Base-by-base conservation (phyloP, 2,113 vertebrate species). In the Speoplatyrhinus poulsoni region DNA sequence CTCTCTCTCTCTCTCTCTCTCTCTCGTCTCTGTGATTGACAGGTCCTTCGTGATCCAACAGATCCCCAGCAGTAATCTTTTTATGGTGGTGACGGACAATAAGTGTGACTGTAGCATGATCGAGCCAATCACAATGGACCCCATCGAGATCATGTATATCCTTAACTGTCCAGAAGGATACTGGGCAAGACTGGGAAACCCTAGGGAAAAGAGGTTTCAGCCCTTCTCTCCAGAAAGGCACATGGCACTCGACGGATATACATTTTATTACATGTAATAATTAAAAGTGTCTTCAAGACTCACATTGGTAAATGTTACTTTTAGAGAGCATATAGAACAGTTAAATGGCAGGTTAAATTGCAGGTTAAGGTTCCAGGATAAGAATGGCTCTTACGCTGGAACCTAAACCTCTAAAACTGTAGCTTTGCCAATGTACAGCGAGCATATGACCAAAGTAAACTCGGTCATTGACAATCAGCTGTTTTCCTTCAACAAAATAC, bases 71-170 rank as follows among this genome's bases (percentile, higher is more conserved):
- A 99, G 96, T 90, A 99, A 99, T 80, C 95, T 99, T 60, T 99
- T 99, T 90, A 98, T 99, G 98, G 96, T 99, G 85, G 98, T 99
- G 83, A 95, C 97, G 82, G 96, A 98, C 88, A 96, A 95, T 62
- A 95, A 96, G 82, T 99, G 98, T 71, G 93, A 94, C 76, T 99
- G 98, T 83, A 93, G 90, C 72, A 92, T 94, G 15, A 69, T 94
- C 68, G 92, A 93, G 70, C 95, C 96, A 32, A 96, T 99, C 86
- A 99, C 96, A 70, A 98, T 98, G 97, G 95, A 95, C 1, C 96
- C 96, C 82, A 92, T 98, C 52, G 96, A 99, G 92, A 98, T 99
- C 88, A 97, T 98, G 90, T 98, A 99, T 99, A 99, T 99, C 98
- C 98, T 99, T 94, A 4, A 15, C 47, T 66, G 52, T 48, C 1